Percentiles rank a stretch among this genome's conserved stretches.
Evolutionary conservation across 2,888 invertebrate species (phyloP).

Genomic region (Agrotis segetum): DNA sequence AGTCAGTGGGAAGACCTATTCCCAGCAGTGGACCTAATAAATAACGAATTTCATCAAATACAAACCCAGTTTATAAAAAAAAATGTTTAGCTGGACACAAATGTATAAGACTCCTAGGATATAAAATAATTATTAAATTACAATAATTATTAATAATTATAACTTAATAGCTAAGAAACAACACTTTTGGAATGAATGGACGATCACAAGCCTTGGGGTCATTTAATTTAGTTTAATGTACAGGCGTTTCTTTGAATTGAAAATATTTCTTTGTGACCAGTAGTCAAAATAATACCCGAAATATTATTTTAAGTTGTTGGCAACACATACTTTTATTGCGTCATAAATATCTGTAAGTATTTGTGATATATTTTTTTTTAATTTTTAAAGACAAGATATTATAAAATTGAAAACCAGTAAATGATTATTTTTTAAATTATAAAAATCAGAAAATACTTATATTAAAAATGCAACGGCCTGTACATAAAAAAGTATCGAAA

Average conservation of each 20-base stretch:
- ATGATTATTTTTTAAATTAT: slow-evolving; percentile 7
- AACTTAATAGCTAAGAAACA: slow-evolving; percentile 71
- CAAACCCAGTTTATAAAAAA: slow-evolving; percentile 38
- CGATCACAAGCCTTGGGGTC: slow-evolving; percentile 85
- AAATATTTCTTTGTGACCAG: slow-evolving; percentile 6
- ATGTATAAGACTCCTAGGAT: slow-evolving; percentile 51
- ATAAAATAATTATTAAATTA: slow-evolving; percentile 56
- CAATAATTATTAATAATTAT: slow-evolving; percentile 58
- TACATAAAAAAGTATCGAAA: slow-evolving; percentile 55
- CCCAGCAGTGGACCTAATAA: too few relatives aligned
- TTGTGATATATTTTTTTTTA: not conserved
- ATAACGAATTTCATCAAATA: slow-evolving; percentile 26
- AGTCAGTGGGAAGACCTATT: not conserved
- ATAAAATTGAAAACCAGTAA: not conserved
- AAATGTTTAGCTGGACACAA: slow-evolving; percentile 44
- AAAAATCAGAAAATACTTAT: slow-evolving; percentile 11
- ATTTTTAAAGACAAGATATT: not conserved
- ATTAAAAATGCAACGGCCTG: slow-evolving; percentile 42
- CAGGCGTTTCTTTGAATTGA: slow-evolving; percentile 31
- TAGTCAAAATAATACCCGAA: slow-evolving; percentile 31
- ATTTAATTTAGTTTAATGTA: slow-evolving; percentile 62
- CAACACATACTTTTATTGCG: slow-evolving; percentile 12
- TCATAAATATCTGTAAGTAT: not conserved
- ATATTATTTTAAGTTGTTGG: slow-evolving; percentile 3
- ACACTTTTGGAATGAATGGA: slow-evolving; percentile 85